A percentile compares a stretch with the other conserved stretches of the same genome.
Evolutionary conservation across 2,888 invertebrate species (phyloP).

Genomic region (Leucania comma): DNA sequence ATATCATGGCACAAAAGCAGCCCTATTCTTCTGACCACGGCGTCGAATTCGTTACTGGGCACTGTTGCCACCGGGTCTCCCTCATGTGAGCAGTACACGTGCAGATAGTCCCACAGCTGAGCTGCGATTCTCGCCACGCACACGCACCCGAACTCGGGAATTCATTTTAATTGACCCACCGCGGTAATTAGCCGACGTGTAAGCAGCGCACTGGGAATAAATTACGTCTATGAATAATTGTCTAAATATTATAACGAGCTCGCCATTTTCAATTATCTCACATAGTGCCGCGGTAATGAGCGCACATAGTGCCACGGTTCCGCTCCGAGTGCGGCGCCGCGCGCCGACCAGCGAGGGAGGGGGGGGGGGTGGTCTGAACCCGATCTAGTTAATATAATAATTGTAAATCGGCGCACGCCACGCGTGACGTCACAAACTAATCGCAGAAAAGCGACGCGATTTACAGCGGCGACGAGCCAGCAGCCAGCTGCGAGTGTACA

Average conservation of each 20-base stretch:
- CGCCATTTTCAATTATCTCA: conserved; percentile 76
- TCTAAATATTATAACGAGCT: conserved; percentile 79
- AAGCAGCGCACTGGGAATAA: conserved; percentile 64
- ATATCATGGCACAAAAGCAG: not conserved
- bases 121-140: not conserved
- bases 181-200: conserved; percentile 65
- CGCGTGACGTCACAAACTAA: conserved; percentile 31
- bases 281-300: conserved; percentile 71
- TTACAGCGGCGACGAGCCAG: not conserved
- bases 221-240: conserved; percentile 75
- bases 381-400: conserved; percentile 19
- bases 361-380: not conserved
- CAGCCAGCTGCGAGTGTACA: not conserved
- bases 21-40: not conserved
- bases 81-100: not conserved
- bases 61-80: not conserved
- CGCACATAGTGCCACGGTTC: conserved; percentile 62
- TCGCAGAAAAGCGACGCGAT: conserved; percentile 17
- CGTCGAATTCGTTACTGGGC: not conserved
- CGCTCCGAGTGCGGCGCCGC: conserved; percentile 56
- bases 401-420: conserved; percentile 9
- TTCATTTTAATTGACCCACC: conserved; percentile 42
- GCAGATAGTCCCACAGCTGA: not conserved
- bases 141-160: conserved; percentile 16
- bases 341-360: not conserved